These are phyloP conservation scores for Cryptocephalus moraei DNA, from an alignment of 2,888 invertebrate genomes.

Conservation along the genomic window DNA sequence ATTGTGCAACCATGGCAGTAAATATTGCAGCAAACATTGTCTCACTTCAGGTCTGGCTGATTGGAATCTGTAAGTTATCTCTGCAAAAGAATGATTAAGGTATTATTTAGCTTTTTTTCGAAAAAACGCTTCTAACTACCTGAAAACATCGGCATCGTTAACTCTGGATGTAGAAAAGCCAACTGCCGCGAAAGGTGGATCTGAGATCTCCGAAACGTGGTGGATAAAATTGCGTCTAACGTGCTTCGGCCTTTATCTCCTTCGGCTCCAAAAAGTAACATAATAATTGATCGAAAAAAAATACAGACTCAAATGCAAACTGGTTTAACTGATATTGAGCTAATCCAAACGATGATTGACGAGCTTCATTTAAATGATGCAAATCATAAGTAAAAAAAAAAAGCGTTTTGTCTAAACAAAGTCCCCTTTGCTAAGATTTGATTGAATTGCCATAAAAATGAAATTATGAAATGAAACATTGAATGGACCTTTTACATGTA, in stretches of 20 bases:
- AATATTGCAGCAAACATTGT: conserved; percentile 80
- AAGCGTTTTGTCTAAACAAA: too few relatives aligned
- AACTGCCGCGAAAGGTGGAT: conserved; percentile 85
- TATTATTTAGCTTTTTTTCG: conserved; percentile 1
- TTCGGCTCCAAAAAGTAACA: conserved; percentile 35
- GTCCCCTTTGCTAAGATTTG: too few relatives aligned
- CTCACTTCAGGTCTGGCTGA: conserved; percentile 89
- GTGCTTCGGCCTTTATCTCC: conserved; percentile 60
- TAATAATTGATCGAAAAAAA: not conserved
- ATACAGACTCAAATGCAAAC: not conserved
- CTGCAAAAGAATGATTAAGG: conserved; percentile 44
- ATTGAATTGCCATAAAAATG: too few relatives aligned
- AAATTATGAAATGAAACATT: too few relatives aligned
- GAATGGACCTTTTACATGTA: too few relatives aligned
- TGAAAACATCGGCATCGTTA: conserved; percentile 99
- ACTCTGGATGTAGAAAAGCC: conserved; percentile 88
- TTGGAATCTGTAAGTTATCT: conserved; percentile 94
- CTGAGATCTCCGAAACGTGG: conserved; percentile 87
- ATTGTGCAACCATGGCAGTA: conserved; percentile 96
- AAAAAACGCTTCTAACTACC: conserved; percentile 46
- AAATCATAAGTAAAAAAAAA: too few relatives aligned
- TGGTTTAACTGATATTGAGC: too few relatives aligned
- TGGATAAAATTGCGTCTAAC: conserved; percentile 74
- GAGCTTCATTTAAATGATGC: too few relatives aligned
- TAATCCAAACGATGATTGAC: too few relatives aligned